phyloP scores from a whole-genome alignment of 1,140 invertebrate species.

The Drusus annulatus region DNA sequence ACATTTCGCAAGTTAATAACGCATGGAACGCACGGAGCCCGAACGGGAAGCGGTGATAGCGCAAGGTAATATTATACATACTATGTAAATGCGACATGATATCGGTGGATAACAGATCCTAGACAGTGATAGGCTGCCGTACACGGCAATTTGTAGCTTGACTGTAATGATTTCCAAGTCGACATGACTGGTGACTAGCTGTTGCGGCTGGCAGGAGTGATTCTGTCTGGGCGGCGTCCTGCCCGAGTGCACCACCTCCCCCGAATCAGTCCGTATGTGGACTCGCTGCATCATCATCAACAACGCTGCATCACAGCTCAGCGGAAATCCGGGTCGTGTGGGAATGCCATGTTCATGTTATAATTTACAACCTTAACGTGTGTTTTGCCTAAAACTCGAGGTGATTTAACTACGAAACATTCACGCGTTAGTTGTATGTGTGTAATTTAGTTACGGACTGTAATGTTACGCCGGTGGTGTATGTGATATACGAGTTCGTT shows the following conservation, averaged over 20 bases:
- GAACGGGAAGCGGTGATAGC: slow-evolving; percentile 28
- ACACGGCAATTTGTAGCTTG: slow-evolving; percentile 20
- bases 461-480: no score
- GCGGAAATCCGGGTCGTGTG: background rate
- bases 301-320: slow-evolving; percentile 14
- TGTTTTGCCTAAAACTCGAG: no score
- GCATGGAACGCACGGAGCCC: slow-evolving; percentile 7
- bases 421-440: no score
- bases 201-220: background rate
- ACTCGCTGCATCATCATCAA: background rate
- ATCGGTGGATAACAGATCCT: no score
- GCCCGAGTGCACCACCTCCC: no score
- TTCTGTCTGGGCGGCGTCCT: no score
- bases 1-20: slow-evolving; percentile 20
- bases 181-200: background rate
- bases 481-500: no score
- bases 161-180: slow-evolving; percentile 31
- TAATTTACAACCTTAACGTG: slow-evolving; percentile 2
- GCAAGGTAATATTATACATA: background rate
- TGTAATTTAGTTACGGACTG: no score
- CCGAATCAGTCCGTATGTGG: no score
- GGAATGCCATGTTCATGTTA: slow-evolving; percentile 12
- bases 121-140: background rate
- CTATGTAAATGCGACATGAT: slow-evolving; percentile 14
- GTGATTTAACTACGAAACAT: no score